These are phyloP conservation scores for Podocnemis expansa DNA, from an alignment of 2,113 vertebrate species.

Conservation along the genomic window DNA sequence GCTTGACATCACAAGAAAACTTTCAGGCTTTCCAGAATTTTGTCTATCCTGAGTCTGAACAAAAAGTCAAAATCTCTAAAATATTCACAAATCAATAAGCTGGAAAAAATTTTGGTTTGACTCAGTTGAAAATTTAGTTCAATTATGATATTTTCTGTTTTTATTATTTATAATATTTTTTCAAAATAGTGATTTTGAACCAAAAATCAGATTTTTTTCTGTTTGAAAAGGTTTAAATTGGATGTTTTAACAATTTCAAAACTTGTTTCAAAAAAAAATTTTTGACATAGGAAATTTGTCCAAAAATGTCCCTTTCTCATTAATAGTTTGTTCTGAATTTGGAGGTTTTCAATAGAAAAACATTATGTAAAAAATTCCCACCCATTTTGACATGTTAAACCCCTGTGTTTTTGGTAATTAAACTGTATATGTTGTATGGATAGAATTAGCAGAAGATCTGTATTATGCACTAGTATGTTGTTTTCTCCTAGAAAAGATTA, in stretches of 20 bases:
- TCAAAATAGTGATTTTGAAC: background rate
- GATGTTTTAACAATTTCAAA: background rate
- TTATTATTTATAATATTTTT: background rate
- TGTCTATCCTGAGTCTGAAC: background rate
- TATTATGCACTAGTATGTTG: background rate
- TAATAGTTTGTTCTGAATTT: background rate
- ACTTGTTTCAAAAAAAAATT: background rate
- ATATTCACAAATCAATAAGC: background rate
- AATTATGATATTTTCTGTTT: background rate
- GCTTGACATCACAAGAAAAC: background rate
- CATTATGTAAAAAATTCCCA: background rate
- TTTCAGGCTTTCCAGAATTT: background rate
- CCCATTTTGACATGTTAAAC: background rate
- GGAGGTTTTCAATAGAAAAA: background rate
- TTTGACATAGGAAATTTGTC: background rate
- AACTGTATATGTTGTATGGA: background rate
- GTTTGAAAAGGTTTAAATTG: background rate
- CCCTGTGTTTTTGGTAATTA: background rate
- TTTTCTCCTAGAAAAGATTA: background rate
- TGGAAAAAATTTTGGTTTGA: background rate
- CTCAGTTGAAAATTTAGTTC: background rate
- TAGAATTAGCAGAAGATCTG: background rate
- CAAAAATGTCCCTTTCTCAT: background rate
- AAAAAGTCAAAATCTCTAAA: background rate
- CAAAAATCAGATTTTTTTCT: background rate